Evolutionary conservation across 2,888 invertebrate species (phyloP), one percentile per base, ranked within the genome.

Genomic region (Thecocarcelia acutangulata): DNA sequence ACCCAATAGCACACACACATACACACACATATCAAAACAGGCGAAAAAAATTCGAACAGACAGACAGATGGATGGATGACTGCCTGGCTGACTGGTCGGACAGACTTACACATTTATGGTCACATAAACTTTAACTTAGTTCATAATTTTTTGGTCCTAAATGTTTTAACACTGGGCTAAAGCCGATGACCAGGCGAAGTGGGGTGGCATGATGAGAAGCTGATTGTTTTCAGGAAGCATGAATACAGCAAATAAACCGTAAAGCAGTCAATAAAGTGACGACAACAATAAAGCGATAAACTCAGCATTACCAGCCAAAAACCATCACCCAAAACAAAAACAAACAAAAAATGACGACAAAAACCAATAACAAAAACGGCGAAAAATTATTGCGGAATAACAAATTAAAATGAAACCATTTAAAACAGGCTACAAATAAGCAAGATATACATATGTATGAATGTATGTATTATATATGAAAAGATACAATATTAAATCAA

Each of bases 401-500:
- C 75, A 75, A 80, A 80, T 69, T 80, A 75, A 80, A 80, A 69
- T 80, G 64, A 75, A 80, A 75, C 75, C 80, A 64, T 70, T 74
- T 80, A 63, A 69, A 69, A 54, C 19, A 13, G 59, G 28, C 33
- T 42, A 58, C 21, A 58, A 33, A 42, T 17, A 50, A 50, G 44
- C 13, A 68, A 17, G 12, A 61, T 24, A 17, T 9, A 37, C 80
- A 83, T 5, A 33, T n/a, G n/a, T n/a, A n/a, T n/a, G n/a, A n/a
- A n/a, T n/a, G n/a, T n/a, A n/a, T n/a, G n/a, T n/a, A n/a, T n/a
- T 6, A 28, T 28, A 28, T 6, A 81, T 81, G 79, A 83, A 80
- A 84, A 76, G 24, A 83, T 28, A 80, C 76, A 84, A 84, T 82
- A 84, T 82, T 83, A 81, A 78, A 78, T 70, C 64, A 73, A 75